Evolutionary conservation across 2,888 invertebrate genomes (phyloP).

Genomic region (Cataglyphis livida): DNA sequence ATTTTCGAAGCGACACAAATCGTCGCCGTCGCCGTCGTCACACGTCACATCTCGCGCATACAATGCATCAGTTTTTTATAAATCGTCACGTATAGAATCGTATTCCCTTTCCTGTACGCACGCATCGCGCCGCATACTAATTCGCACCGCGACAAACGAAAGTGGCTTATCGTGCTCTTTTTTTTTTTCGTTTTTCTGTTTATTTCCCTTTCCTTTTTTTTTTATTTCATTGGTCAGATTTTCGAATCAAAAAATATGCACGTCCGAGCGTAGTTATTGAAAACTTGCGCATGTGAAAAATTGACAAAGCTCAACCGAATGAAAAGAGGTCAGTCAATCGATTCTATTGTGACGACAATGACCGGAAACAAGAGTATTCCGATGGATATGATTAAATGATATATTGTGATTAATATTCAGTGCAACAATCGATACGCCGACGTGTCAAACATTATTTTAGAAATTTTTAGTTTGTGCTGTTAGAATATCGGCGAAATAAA

Average conservation of each 20-base stretch:
- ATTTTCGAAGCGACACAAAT: conserved; percentile 40
- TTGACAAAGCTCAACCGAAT: conserved; percentile 19
- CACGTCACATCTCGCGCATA: conserved; percentile 31
- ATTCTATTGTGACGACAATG: conserved; percentile 14
- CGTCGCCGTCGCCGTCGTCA: conserved; percentile 21
- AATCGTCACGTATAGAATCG: conserved; percentile 62
- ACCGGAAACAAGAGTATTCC: conserved; percentile 12
- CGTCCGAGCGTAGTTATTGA: conserved; percentile 25
- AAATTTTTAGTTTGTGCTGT: not conserved
- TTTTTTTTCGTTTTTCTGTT: conserved; percentile 14
- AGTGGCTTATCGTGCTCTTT: not conserved
- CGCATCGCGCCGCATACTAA: conserved; percentile 45
- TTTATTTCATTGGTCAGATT: conserved; percentile 21
- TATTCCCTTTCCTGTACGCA: conserved; percentile 35
- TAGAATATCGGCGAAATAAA: not conserved
- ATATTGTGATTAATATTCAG: conserved; percentile 3
- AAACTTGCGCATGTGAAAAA: conserved; percentile 27
- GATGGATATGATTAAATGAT: not conserved
- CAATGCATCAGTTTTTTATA: conserved; percentile 64
- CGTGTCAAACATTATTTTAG: not conserved
- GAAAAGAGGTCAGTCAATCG: conserved; percentile 17
- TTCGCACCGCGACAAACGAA: conserved; percentile 1
- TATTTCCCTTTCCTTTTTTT: not conserved
- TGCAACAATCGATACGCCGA: not conserved
- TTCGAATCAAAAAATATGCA: conserved; percentile 38